Evolutionary conservation across 1,140 invertebrate genomes (phyloP), one percentile per base, ranked within the genome.

Genomic region (Ceratosolen fusciceps): DNA sequence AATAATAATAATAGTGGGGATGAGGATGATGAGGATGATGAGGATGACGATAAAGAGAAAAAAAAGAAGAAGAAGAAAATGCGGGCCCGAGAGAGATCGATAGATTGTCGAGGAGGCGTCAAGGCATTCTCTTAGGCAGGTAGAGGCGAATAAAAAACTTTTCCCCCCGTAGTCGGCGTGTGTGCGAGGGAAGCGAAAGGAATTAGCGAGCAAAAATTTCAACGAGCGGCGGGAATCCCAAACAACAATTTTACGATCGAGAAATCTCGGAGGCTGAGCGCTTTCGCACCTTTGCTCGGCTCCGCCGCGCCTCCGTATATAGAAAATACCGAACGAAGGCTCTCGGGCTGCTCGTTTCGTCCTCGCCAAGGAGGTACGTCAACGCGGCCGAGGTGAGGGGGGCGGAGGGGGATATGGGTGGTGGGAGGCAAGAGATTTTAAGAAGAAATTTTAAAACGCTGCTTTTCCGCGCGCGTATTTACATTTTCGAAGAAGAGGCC

Each of bases 121-220:
- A 39, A 75, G 60, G 52, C 43, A 75, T 52, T 67, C 43, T n/a
- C 24, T 34, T 49, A 29, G 21, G 29, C 49, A 29, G 21, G 29
- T 31, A 52, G 58, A 52, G 10, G 26, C 31, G 79, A 80, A 75
- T 80, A 79, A 79, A 68, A 74, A 74, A 56, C 34, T 71, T 56
- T 78, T 78, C 26, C 68, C 19, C 24, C 49, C 24, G 49, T 14
- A 29, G 12, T 47, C 14, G 39, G 26, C 10, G 68, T 58, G n/a
- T 26, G 19, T 5, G 77, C 47, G 52, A 58, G 34, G 29, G 2
- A 52, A 76, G 73, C 79, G 73, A 72, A 76, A 72, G 31, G 56
- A 80, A 76, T 80, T 72, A 77, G 67, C 79, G 74, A 77, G 79
- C 68, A 76, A 80, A 76, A 80, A 80, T 80, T 65, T 26, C 31